Base-by-base conservation (phyloP, 2,888 invertebrate species). In the Tetragnatha montana region DNA sequence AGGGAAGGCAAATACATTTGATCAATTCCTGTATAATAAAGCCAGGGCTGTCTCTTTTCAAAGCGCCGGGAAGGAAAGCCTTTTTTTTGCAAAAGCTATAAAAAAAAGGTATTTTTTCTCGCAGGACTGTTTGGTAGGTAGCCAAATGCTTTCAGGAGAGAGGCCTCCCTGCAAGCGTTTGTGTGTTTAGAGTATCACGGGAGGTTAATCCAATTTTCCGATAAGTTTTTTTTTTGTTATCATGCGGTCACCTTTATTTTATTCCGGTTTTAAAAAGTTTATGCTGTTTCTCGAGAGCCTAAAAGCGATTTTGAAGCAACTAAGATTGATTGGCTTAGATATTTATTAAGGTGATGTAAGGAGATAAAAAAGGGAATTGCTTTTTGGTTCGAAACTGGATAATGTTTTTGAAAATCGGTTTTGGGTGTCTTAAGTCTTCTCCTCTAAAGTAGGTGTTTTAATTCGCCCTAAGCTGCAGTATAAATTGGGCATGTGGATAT, bases 11-110 rank as follows among this genome's bases (percentile, higher is more conserved):
- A 84, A 84, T 76, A 69, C 49, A 75, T 84, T 76, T 84, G 83
- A 69, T 84, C 76, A 84, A 76, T 84, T 84, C 76, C 49, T 84
- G 83, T 76, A 84, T 84, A 84, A 84, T 84, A 84, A 84, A 84
- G 75, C 69, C 76, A 19, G 69, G 49, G 68, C 83, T 82, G n/a
- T 60, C 60, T 60, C 60, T 60, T 83, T 84, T 21, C 19, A 82
- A 60, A 22, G 51, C 73, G 51, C n/a, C 21, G 50, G 76, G 75
- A 69, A 81, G 49, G 35, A 84, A 76, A 84, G 68, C 75, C 82
- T 74, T 74, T 82, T n/a, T 74, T 74, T n/a, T 82, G 73, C 82
- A 82, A 76, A 75, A 84, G 75, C 83, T 75, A 75, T 84, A 76
- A 76, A 73, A 76, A 73, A 84, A 84, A 84, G 83, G 69, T 60